phyloP scores from a whole-genome alignment of 1,140 invertebrate genomes.

The Trachymyrmex septentrionalis region DNA sequence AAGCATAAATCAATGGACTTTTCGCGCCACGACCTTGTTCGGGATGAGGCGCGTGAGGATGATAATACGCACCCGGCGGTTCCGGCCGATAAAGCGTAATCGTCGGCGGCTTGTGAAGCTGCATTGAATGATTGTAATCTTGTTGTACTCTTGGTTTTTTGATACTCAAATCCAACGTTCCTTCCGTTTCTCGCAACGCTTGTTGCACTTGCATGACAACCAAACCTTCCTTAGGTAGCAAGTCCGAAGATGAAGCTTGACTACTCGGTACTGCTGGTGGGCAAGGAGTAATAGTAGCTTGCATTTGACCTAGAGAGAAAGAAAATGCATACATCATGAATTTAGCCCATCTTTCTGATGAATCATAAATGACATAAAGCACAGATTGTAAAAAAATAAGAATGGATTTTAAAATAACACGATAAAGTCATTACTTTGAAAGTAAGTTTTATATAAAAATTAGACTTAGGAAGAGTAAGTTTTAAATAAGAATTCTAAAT shows the following conservation, averaged over 20 bases:
- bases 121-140: conserved; percentile 85
- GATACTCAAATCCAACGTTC: conserved; percentile 92
- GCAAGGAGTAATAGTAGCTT: conserved; percentile 90
- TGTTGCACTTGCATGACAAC: conserved; percentile 89
- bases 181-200: conserved; percentile 83
- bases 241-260: conserved; percentile 78
- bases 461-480: too few relatives aligned
- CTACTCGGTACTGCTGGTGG: conserved; percentile 80
- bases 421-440: too few relatives aligned
- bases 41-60: conserved; percentile 81
- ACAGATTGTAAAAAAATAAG: neutral
- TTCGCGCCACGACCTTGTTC: conserved; percentile 84
- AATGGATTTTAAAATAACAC: neutral
- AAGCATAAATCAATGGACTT: conserved; percentile 82
- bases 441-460: too few relatives aligned
- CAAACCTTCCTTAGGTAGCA: conserved; percentile 87
- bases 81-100: conserved; percentile 85
- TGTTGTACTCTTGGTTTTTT: conserved; percentile 90
- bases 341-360: neutral
- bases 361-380: neutral
- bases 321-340: neutral
- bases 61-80: conserved; percentile 81
- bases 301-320: conserved; percentile 86
- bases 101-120: conserved; percentile 86
- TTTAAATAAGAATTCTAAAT: neutral